Base-by-base conservation (phyloP, 1,140 invertebrate genomes). In the Probaryconus sp. region DNA sequence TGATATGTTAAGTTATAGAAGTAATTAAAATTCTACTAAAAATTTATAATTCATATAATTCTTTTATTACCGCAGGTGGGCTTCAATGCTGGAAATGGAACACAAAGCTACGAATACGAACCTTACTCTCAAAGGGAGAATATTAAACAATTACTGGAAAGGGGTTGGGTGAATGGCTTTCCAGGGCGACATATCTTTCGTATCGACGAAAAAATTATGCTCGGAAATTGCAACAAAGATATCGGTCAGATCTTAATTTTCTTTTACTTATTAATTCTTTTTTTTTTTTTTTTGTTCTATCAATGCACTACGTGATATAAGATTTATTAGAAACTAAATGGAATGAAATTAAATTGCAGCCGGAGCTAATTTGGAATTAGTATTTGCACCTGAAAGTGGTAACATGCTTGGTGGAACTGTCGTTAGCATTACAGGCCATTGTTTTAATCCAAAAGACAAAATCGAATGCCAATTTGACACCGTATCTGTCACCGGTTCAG, bases 51-150 rank as follows among this genome's bases (percentile, higher is more conserved):
- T 72, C 38, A 63, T 53, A 17, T 42, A 51, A 61, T 56, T 42
- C 16, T 33, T 9, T 5, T 31, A 56, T 64, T 43, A 26, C 79
- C 86, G 70, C 77, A 96, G 94, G 92, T 98, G 78, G 97, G 97
- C 26, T 98, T 98, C 86, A 98, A 98, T 82, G 96, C 94, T 45
- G 97, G 97, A 51, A 98, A 98, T 81, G 96, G 95, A 9, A 98
- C 96, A 1, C 91, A 93, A 81, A 92, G 92, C 56, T 97, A 93
- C 83, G 95, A 97, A 85, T 97, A 97, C 83, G 91, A 90, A 48
- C 96, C 96, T 0, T 98, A 97, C 85, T 97, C 96, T 35, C 96
- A 97, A 87, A 89, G 90, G 20, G 93, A 95, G 16, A 94, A 95
- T 11, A 89, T 97, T 5, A 89, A 94, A 61, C 94, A 97, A 87